Percentiles rank a stretch among this genome's conserved stretches.
Evolutionary conservation across 2,113 vertebrate species (phyloP).

Genomic region (Oncorhynchus gorbuscha): DNA sequence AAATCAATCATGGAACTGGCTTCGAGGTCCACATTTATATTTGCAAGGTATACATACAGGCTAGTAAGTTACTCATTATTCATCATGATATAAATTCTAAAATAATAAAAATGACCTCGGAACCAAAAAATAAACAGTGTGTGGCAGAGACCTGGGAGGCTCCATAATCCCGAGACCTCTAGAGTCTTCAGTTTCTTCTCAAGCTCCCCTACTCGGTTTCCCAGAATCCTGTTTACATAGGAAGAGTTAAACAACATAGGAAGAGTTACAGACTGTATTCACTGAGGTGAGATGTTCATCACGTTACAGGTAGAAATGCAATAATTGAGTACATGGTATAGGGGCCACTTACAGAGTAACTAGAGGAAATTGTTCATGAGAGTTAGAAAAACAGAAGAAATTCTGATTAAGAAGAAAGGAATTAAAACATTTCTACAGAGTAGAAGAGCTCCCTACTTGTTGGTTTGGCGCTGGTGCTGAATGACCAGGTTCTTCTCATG

Average conservation of each 20-base stretch:
- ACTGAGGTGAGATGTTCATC: not conserved
- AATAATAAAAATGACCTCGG: not conserved
- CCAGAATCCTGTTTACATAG: constrained; percentile 83
- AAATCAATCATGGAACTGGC: not conserved
- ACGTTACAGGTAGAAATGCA: too few relatives aligned
- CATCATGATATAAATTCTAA: too few relatives aligned
- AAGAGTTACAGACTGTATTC: not conserved
- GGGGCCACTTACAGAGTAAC: too few relatives aligned
- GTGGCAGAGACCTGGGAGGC: constrained; percentile 86
- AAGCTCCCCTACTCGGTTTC: constrained; percentile 89
- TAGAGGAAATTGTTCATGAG: too few relatives aligned
- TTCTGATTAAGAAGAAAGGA: not conserved
- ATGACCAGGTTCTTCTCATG: constrained; percentile 98
- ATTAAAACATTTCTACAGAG: not conserved
- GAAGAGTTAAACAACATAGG: not conserved
- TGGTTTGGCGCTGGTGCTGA: constrained; percentile 96
- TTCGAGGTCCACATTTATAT: not conserved
- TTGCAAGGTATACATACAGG: not conserved
- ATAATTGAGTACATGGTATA: not conserved
- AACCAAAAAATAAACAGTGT: not conserved
- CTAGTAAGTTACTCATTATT: not conserved
- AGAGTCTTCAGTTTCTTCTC: constrained; percentile 94
- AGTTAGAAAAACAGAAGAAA: not conserved
- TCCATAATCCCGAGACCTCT: constrained; percentile 95
- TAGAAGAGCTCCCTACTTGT: constrained; percentile 74